A percentile compares a stretch with the other conserved stretches of the same genome.
phyloP scores from a whole-genome alignment of 2,888 invertebrate species.

The Harpagoxenus sublaevis region DNA sequence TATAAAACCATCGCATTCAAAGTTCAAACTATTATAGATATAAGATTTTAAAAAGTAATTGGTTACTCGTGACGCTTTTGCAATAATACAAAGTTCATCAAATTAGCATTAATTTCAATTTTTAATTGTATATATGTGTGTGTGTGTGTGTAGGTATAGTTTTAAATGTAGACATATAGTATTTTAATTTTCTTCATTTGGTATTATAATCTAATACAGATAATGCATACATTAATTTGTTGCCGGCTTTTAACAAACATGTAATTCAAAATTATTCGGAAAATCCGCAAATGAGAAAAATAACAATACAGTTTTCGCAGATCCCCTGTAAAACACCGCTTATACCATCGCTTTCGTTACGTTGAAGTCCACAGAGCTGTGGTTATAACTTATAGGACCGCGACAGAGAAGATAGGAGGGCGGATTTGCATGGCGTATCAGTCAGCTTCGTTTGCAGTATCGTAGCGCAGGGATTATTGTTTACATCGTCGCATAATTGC shows the following conservation, averaged over 20 bases:
- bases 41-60: neutral
- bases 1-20: neutral
- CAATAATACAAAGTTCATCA: neutral
- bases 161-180: neutral
- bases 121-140: neutral
- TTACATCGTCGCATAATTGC: conserved; percentile 76
- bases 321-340: neutral
- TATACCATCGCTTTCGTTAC: conserved; percentile 48
- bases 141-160: neutral
- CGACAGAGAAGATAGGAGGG: conserved; percentile 20
- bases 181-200: neutral
- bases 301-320: neutral
- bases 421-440: conserved; percentile 66
- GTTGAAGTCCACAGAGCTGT: conserved; percentile 31
- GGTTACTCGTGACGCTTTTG: neutral
- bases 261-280: neutral
- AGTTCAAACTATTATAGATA: neutral
- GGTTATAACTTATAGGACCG: neutral
- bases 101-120: neutral
- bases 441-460: conserved; percentile 62
- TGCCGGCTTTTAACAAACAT: neutral
- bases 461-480: conserved; percentile 69
- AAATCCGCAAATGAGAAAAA: neutral
- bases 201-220: neutral
- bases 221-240: neutral